Conservation (phyloP, 2,888 invertebrate species). For the Acleris laterana region DNA sequence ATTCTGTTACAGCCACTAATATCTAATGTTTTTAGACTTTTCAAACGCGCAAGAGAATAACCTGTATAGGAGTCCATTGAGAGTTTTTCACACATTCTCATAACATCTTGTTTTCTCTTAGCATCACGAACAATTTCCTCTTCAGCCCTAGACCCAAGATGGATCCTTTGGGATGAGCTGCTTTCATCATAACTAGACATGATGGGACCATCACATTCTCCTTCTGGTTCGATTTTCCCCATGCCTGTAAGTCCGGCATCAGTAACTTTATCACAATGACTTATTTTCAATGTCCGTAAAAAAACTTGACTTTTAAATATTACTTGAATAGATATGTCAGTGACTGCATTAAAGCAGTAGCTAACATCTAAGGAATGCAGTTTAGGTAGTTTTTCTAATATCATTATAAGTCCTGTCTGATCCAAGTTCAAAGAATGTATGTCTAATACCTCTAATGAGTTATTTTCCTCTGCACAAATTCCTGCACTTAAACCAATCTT, state of each 20-base stretch:
- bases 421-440: slow-evolving; percentile 85
- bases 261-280: slow-evolving; percentile 87
- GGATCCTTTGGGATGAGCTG: slow-evolving; percentile 70
- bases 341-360: slow-evolving; percentile 88
- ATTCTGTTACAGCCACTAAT: slow-evolving; percentile 88
- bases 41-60: slow-evolving; percentile 82
- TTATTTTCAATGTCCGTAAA: slow-evolving; percentile 85
- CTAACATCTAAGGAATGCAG: slow-evolving; percentile 86
- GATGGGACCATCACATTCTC: slow-evolving; percentile 61
- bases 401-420: slow-evolving; percentile 84
- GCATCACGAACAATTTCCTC: slow-evolving; percentile 88
- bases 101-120: slow-evolving; percentile 85
- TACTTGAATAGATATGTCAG: slow-evolving; percentile 87
- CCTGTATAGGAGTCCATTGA: slow-evolving; percentile 70
- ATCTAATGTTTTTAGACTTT: slow-evolving; percentile 84
- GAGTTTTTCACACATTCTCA: slow-evolving; percentile 85
- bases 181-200: slow-evolving; percentile 62
- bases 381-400: slow-evolving; percentile 84
- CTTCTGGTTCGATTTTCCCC: slow-evolving; percentile 72
- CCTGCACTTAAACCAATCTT: slow-evolving; percentile 86
- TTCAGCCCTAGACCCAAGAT: slow-evolving; percentile 87
- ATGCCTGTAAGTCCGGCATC: slow-evolving; percentile 89
- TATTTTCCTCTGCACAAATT: slow-evolving; percentile 79
- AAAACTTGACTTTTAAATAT: slow-evolving; percentile 86
- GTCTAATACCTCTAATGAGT: slow-evolving; percentile 79